Evolutionary conservation across 2,888 invertebrate species (phyloP).

Genomic region (Entomobrya proxima): DNA sequence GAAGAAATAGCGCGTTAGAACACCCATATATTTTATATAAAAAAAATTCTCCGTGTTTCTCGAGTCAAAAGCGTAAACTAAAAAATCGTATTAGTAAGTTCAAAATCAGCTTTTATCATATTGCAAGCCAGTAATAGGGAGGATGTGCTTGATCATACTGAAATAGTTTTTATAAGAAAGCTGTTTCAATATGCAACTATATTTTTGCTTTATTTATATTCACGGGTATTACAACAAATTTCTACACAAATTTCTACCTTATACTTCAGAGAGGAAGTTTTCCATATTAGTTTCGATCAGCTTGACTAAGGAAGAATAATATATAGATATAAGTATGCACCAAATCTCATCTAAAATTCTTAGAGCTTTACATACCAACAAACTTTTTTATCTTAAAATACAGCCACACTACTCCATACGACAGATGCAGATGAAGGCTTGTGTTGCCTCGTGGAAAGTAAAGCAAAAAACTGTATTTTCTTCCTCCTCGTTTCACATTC

Average conservation of each 20-base stretch:
- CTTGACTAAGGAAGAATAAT: slow-evolving; percentile 13
- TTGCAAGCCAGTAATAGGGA: too few species aligned
- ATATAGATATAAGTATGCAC: slow-evolving; percentile 6
- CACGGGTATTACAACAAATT: too few species aligned
- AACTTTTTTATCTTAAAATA: slow-evolving; percentile 38
- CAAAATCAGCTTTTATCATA: background rate
- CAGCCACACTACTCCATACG: background rate
- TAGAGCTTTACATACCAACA: slow-evolving; percentile 47
- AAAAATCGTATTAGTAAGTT: background rate
- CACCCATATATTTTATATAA: background rate
- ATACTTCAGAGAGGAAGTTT: background rate
- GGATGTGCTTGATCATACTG: too few species aligned
- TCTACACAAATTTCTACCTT: background rate
- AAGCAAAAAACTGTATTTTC: slow-evolving; percentile 46
- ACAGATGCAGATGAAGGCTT: slow-evolving; percentile 1
- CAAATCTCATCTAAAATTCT: slow-evolving; percentile 50
- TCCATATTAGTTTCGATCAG: background rate
- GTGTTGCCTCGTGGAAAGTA: slow-evolving; percentile 51
- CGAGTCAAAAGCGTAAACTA: background rate
- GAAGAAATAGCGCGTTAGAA: background rate
- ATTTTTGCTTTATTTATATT: too few species aligned
- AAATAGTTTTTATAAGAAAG: background rate
- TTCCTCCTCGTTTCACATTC: slow-evolving; percentile 49
- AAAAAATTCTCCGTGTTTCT: background rate
- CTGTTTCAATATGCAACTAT: slow-evolving; percentile 18